Percentiles rank a stretch among this genome's conserved stretches.
These are phyloP conservation scores for Anabas testudineus DNA, from an alignment of 2,797 vertebrate genomes.

Conservation along the genomic window DNA sequence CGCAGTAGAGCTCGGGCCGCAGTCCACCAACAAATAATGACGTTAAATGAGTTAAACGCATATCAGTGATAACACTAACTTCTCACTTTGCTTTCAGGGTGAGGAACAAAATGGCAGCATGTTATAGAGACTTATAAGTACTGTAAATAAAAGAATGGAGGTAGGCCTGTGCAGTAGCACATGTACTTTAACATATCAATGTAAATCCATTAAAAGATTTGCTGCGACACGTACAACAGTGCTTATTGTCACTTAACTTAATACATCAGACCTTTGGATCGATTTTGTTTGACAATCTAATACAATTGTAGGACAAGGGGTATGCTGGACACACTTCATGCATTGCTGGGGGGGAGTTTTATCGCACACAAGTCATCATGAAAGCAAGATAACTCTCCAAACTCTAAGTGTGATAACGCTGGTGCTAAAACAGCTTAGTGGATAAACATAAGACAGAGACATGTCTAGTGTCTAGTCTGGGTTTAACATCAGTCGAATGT, in stretches of 20 bases:
- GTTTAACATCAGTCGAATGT: background rate
- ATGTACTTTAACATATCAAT: background rate
- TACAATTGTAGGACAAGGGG: background rate
- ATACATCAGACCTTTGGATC: background rate
- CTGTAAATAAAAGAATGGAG: background rate
- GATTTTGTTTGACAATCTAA: background rate
- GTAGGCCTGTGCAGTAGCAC: background rate
- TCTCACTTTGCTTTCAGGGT: background rate
- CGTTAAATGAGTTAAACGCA: slow-evolving; percentile 4
- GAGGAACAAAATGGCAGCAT: background rate
- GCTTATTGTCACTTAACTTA: background rate
- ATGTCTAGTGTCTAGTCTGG: background rate
- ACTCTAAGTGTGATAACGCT: slow-evolving; percentile 49
- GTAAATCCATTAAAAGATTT: background rate
- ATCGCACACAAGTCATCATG: slow-evolving; percentile 15
- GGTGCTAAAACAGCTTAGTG: slow-evolving; percentile 31
- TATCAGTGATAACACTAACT: background rate
- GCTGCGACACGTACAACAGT: background rate
- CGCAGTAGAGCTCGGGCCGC: slow-evolving; percentile 32
- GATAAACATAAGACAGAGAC: background rate
- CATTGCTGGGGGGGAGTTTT: background rate
- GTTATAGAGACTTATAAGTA: background rate
- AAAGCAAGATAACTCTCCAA: slow-evolving; percentile 12
- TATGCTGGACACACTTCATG: background rate
- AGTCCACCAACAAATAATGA: slow-evolving; percentile 37